Evolutionary conservation across 2,888 invertebrate species (phyloP), one percentile per base, ranked within the genome.

Genomic region (Drosophila kanekoi): DNA sequence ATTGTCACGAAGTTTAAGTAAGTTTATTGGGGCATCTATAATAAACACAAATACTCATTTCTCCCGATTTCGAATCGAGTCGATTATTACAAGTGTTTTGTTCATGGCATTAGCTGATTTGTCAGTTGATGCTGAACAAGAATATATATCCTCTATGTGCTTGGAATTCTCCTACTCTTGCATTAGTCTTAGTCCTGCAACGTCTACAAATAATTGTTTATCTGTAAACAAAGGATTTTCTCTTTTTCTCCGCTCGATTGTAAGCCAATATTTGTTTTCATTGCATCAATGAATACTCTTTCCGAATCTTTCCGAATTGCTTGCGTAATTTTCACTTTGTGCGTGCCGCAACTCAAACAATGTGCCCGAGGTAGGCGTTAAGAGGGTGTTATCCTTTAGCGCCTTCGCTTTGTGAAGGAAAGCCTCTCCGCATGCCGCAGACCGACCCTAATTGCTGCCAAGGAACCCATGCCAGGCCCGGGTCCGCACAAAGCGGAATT

Each of bases 381-480:
- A 89, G 88, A 89, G 89, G 91, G 91, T 91, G 91, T 91, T 90
- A 87, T 85, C 89, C 89, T 89, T 88, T 89, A 90, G 90, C 91
- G 91, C 91, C 90, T 90, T 87, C 75, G 72, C 67, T 79, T 78
- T 63, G 64, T 80, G 70, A 47, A 47, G 43, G 59, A 44, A 44
- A 72, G 72, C 60, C 37, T 52, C 43, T 60, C 58, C 58, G 66
- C 66, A 60, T 63, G 74, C 74, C 63, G 63, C 43, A 35, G 51
- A 76, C 28, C 64, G 51, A 76, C 28, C 64, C 87, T 91, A 91
- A 91, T 91, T 91, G 90, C 90, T 83, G 81, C 70, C 79, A 59
- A 79, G 61, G 70, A 51, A 68, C 48, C 56, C 20, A 33, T 48
- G 56, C 56, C 20, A 33, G 52, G 56, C 53, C 60, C 63, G 20